Base-by-base conservation (phyloP, 2,888 invertebrate species). In the Megaustenia siamemsis region DNA sequence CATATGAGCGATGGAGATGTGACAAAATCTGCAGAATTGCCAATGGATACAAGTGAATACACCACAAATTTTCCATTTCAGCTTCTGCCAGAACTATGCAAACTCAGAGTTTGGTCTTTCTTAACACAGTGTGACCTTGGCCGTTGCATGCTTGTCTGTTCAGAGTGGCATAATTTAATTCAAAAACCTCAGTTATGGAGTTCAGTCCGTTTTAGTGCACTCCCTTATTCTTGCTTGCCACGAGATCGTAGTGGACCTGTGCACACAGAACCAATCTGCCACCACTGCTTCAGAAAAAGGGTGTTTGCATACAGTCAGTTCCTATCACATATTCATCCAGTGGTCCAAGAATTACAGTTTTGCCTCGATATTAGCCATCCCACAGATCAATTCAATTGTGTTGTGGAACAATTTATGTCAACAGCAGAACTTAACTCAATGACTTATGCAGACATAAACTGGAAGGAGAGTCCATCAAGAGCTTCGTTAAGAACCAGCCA, bases 351-450 rank as follows among this genome's bases (percentile, higher is more conserved):
- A 77, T 85, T 92, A 18, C 92, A 93, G 79, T 94, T 94, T 87
- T 93, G 93, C 38, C 92, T 93, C 85, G 94, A 94, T 87, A 92
- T 94, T 43, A 92, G 89, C 6, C 92, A 93, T 83, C 82, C 88
- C 24, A 88, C 90, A 43, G 93, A 93, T 83, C 89, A 91, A 3
- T 93, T 92, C 90, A 84, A 92, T 38, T 87, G 89, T 21, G 89
- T 90, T 43, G 82, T 94, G 1, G 89, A 93, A 85, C 88, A 86
- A 32, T 83, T 84, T 66, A 38, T 84, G 78, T 38, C 78, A 92
- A 38, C 87, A 93, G 56, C 85, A 86, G 38, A 86, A 88, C 10
- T 86, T 90, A 18, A 89, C 89, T 28, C 90, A 89, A 18, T 88
- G 86, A n/a, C 92, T 92, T 40, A 87, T 93, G 66, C 91, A 8